Conservation (phyloP, 2,797 vertebrate species). For the Scomberomorus guttatus region DNA sequence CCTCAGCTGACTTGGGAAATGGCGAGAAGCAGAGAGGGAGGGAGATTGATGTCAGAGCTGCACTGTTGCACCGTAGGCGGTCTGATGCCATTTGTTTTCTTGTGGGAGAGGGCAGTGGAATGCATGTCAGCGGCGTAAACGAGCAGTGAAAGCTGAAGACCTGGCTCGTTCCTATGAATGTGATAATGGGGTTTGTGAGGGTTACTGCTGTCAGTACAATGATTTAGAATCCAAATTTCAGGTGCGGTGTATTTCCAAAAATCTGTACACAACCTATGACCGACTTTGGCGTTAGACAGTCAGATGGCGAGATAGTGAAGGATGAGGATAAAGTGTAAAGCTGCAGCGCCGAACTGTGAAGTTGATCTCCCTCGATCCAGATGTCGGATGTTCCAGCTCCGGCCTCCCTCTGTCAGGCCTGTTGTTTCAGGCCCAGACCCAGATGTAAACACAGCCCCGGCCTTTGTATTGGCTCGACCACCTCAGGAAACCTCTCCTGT, state of each 20-base stretch:
- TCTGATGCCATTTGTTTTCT: constrained; percentile 29
- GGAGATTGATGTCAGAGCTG: constrained; percentile 11
- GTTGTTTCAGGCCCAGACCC: constrained; percentile 86
- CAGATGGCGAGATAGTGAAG: constrained; percentile 47
- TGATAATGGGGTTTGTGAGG: constrained; percentile 4
- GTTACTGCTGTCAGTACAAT: background rate
- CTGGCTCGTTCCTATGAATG: background rate
- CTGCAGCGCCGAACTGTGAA: constrained; percentile 61
- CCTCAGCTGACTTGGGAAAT: constrained; percentile 1
- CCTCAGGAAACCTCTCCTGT: constrained; percentile 85
- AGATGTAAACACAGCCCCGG: constrained; percentile 89
- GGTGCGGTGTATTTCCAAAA: background rate
- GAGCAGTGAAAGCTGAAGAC: constrained; percentile 12
- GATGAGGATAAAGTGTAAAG: constrained; percentile 64
- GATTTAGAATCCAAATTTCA: constrained; percentile 6
- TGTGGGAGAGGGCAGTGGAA: constrained; percentile 13
- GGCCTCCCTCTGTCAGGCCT: constrained; percentile 80
- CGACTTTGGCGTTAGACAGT: constrained; percentile 21
- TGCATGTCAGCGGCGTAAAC: constrained; percentile 20
- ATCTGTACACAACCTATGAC: constrained; percentile 2
- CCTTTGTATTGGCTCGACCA: constrained; percentile 85
- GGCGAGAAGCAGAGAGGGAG: background rate
- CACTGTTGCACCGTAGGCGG: constrained; percentile 10
- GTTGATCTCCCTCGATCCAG: constrained; percentile 80
- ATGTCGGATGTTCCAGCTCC: constrained; percentile 80